phyloP scores from a whole-genome alignment of 2,797 vertebrate genomes.

The Hylomyscus alleni region DNA sequence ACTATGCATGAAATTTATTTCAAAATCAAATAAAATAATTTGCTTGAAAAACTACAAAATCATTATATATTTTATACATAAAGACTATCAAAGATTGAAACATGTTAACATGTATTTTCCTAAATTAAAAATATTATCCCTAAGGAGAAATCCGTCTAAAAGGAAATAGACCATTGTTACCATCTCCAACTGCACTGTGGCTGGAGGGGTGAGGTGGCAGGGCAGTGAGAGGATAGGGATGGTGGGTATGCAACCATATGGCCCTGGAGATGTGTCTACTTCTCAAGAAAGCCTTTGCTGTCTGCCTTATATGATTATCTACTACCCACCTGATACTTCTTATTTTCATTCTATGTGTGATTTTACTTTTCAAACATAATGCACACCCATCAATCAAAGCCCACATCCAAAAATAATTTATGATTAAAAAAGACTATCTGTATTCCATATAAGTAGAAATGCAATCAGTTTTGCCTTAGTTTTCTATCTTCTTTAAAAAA shows the following conservation, averaged over 20 bases:
- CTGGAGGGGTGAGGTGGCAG: background rate
- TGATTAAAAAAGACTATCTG: background rate
- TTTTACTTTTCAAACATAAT: conserved; percentile 15
- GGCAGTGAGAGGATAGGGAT: background rate
- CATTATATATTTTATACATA: background rate
- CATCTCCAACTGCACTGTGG: background rate
- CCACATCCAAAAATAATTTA: no score
- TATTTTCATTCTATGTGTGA: background rate
- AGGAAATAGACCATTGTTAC: background rate
- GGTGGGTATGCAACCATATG: background rate
- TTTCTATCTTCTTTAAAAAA: background rate
- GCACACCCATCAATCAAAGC: background rate
- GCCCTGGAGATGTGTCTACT: background rate
- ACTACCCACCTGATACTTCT: background rate
- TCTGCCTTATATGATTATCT: background rate
- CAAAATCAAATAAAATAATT: conserved; percentile 36
- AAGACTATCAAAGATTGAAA: background rate
- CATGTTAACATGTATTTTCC: background rate
- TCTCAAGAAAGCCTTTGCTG: background rate
- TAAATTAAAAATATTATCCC: conserved; percentile 1
- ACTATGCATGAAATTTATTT: background rate
- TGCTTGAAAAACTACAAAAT: background rate
- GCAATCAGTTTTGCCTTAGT: background rate
- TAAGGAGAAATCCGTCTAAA: background rate
- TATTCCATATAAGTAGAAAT: background rate